A percentile compares a stretch with the other conserved stretches of the same genome.
Conservation (phyloP, 2,113 vertebrate genomes). For the Acanthisitta chloris region DNA sequence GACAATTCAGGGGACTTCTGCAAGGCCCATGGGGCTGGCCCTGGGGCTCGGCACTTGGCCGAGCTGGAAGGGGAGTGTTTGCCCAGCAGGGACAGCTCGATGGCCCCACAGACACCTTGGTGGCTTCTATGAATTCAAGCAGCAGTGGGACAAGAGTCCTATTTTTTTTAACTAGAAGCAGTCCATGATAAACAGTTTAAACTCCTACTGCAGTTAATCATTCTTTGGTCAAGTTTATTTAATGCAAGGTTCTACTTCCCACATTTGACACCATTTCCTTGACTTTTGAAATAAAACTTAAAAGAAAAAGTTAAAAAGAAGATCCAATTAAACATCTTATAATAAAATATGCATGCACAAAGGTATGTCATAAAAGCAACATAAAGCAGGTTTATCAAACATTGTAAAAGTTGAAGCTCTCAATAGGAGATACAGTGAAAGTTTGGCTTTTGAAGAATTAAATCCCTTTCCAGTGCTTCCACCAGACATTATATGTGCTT, state of each 20-base stretch:
- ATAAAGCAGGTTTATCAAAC: neutral
- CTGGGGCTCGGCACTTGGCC: neutral
- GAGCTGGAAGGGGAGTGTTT: too few relatives aligned
- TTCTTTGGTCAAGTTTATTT: neutral
- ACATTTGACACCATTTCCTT: slow-evolving; percentile 79
- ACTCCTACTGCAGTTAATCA: neutral
- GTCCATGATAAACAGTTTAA: neutral
- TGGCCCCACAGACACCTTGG: too few relatives aligned
- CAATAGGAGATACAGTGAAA: neutral
- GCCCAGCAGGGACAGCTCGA: neutral
- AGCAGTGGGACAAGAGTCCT: neutral
- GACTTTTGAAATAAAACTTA: neutral
- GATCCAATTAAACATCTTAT: neutral
- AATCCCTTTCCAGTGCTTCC: neutral
- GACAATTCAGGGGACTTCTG: neutral
- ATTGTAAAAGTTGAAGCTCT: neutral
- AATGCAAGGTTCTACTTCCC: neutral
- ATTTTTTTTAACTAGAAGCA: neutral
- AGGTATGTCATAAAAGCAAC: neutral
- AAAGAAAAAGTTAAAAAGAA: neutral
- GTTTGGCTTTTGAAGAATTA: neutral
- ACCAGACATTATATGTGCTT: neutral
- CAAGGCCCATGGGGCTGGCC: neutral
- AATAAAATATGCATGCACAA: neutral
- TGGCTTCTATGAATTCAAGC: neutral